These are phyloP conservation scores for Drosophila cracens DNA, from an alignment of 2,888 invertebrate genomes.

Conservation along the genomic window DNA sequence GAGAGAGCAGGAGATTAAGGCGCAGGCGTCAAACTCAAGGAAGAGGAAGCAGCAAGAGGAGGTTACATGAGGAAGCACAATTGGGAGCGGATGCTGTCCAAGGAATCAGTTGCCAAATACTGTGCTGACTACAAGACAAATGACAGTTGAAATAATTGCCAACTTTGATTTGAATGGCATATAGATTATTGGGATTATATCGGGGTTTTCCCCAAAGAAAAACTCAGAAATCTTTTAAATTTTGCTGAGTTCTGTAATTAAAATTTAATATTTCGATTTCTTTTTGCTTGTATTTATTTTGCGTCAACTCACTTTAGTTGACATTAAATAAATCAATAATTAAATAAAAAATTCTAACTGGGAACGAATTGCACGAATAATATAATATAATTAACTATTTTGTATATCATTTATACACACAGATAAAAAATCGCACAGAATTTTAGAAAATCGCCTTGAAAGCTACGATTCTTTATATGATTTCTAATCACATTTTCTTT, in stretches of 20 bases:
- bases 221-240: not conserved
- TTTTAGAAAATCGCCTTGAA: not conserved
- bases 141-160: slow-evolving; percentile 18
- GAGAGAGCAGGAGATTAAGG: slow-evolving; percentile 18
- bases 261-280: not conserved
- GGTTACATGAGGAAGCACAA: slow-evolving; percentile 30
- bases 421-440: not conserved
- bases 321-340: too few species aligned
- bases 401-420: not conserved
- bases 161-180: slow-evolving; percentile 12
- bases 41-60: slow-evolving; percentile 26
- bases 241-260: not conserved
- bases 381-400: not conserved
- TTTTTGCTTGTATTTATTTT: not conserved
- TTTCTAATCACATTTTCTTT: not conserved
- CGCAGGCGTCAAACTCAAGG: slow-evolving; percentile 55
- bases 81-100: slow-evolving; percentile 53
- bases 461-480: not conserved
- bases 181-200: not conserved
- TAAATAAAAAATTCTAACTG: too few species aligned
- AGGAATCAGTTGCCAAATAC: slow-evolving; percentile 6
- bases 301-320: not conserved
- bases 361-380: not conserved
- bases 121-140: not conserved
- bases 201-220: not conserved